Base-by-base conservation (phyloP, 2,888 invertebrate species). In the Tachina fera region DNA sequence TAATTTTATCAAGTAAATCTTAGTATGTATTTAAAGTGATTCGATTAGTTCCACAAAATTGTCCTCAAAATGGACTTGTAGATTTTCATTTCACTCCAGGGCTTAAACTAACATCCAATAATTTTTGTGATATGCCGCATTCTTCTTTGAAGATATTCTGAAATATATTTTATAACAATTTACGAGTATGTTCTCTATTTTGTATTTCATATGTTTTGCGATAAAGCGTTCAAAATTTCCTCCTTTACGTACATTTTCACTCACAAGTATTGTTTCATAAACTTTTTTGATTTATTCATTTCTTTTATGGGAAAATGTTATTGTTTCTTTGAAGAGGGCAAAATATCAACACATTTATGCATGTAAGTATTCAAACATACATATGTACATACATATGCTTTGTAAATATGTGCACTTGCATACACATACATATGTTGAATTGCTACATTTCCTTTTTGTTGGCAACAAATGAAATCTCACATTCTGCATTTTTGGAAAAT, bases 141-240 rank as follows among this genome's bases (percentile, higher is more conserved):
- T 51, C 39, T 67, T 8, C 67, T 68, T 39, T 68, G 67, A 6
- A 31, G 31, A 68, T 68, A 51, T 39, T 51, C 51, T 43, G 53
- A 13, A 70, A 53, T 70, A 70, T 53, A 53, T 43, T 70, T 70
- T 43, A 39, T 68, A 31, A 70, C 56, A 56, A 45, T 45, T 71
- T 31, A 31, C 31, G 31, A 31, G 6, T 31, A n/a, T 47, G n/a
- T 31, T 58, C 6, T n/a, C 19, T 31, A n/a, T 10, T 51, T 56
- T 45, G 31, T n/a, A 22, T 19, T 13, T 14, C 16, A 41, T 19
- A 11, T 16, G 13, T 56, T 70, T 70, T 41, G 13, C 68, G 22
- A 70, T 53, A 70, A 67, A 68, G 53, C 53, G 13, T 53, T 6
- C 31, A 31, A 31, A 31, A 5, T 31, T 31, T 31, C 31, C 31